Evolutionary conservation across 2,888 invertebrate genomes (phyloP).

Genomic region (Heliconius sara): DNA sequence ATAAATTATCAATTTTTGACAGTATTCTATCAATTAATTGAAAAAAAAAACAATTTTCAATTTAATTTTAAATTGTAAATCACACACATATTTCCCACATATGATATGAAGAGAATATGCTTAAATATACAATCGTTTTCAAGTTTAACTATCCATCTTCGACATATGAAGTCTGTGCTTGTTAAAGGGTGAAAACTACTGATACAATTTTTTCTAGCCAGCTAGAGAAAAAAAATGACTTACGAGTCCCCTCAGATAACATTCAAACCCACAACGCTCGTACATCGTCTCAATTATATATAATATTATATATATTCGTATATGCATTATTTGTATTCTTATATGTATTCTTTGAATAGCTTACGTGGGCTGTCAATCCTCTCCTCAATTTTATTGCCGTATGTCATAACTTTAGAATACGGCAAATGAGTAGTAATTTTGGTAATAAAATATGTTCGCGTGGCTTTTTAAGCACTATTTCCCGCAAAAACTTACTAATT

Average conservation of each 20-base stretch:
- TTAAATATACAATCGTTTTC: too few relatives aligned
- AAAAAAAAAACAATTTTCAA: background rate
- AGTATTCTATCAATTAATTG: background rate
- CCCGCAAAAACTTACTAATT: slow-evolving; percentile 24
- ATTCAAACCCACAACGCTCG: background rate
- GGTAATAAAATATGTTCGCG: slow-evolving; percentile 42
- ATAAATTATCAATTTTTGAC: background rate
- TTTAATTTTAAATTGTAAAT: too few relatives aligned
- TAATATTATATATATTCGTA: background rate
- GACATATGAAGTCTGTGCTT: too few relatives aligned
- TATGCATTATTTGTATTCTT: background rate
- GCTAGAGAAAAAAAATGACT: background rate
- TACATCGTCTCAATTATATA: background rate
- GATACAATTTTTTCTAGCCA: too few relatives aligned
- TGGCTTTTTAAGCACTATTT: slow-evolving; percentile 15
- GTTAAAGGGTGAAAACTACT: too few relatives aligned
- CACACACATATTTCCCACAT: too few relatives aligned
- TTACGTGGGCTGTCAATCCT: slow-evolving; percentile 33
- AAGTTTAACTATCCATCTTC: too few relatives aligned
- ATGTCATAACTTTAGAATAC: slow-evolving; percentile 35
- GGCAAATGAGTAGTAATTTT: slow-evolving; percentile 39
- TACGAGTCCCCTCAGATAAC: background rate
- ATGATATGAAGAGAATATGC: too few relatives aligned
- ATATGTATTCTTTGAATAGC: slow-evolving; percentile 15
- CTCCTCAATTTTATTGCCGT: slow-evolving; percentile 43